Evolutionary conservation across 2,113 vertebrate species (phyloP).

Genomic region (Sapajus apella): DNA sequence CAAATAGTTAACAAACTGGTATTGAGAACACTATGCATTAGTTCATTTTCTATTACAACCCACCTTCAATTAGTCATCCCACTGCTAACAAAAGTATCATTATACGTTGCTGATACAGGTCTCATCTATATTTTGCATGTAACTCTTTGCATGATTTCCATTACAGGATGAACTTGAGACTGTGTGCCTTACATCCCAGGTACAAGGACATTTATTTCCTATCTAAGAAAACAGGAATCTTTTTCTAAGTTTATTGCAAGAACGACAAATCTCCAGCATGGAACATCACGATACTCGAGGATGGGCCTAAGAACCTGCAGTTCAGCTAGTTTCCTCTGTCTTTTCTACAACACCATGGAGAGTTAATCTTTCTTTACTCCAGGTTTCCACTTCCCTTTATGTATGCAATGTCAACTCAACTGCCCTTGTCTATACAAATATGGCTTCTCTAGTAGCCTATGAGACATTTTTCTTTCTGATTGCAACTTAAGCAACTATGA

Average conservation of each 20-base stretch:
- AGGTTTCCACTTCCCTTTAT: not conserved
- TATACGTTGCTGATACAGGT: not conserved
- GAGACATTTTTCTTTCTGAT: not conserved
- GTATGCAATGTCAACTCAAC: not conserved
- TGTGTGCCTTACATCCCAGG: not conserved
- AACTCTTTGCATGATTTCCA: not conserved
- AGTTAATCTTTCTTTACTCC: not conserved
- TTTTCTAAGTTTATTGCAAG: not conserved
- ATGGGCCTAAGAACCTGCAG: not conserved
- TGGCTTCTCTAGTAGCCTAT: not conserved
- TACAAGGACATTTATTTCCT: not conserved
- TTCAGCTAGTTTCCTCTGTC: not conserved
- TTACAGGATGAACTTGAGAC: not conserved
- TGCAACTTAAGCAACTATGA: not conserved
- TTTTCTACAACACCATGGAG: not conserved
- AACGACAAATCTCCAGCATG: not conserved
- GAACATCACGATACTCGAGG: not conserved
- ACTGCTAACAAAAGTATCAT: not conserved
- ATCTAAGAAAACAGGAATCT: not conserved
- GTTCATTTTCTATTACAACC: not conserved
- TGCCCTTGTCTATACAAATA: not conserved
- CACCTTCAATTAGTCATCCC: not conserved
- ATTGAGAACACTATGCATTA: not conserved
- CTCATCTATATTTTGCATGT: not conserved
- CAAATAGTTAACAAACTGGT: not conserved